Evolutionary conservation across 1,140 invertebrate genomes (phyloP).

Genomic region (Periplaneta americana): DNA sequence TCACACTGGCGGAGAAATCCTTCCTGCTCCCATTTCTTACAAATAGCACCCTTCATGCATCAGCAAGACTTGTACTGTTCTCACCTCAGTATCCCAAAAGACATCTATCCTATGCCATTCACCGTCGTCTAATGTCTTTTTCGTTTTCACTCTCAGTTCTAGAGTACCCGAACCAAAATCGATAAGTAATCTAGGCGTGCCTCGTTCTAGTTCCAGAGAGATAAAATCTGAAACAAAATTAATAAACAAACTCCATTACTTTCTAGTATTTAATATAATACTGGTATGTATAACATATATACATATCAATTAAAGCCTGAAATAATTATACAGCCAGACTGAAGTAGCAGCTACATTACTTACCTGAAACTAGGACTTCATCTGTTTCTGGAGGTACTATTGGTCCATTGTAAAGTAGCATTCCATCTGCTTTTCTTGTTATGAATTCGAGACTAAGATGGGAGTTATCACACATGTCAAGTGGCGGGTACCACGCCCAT

Average conservation of each 20-base stretch:
- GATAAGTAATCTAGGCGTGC: conserved; percentile 82
- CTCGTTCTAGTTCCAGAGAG: conserved; percentile 84
- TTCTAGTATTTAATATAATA: no score
- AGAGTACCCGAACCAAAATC: conserved; percentile 94
- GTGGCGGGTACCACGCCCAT: conserved; percentile 92
- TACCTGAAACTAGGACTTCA: conserved; percentile 77
- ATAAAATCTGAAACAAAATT: conserved; percentile 68
- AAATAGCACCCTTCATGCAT: no score
- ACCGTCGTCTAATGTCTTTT: conserved; percentile 82
- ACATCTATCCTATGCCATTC: conserved; percentile 95
- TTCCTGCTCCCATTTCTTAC: no score
- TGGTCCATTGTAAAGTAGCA: conserved; percentile 95
- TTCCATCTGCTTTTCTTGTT: conserved; percentile 81
- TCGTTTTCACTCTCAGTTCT: conserved; percentile 82
- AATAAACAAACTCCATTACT: no score
- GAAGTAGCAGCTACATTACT: background rate
- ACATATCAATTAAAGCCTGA: no score
- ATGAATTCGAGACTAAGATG: conserved; percentile 94
- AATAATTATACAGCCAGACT: background rate
- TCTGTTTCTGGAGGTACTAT: conserved; percentile 86
- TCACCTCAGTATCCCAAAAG: conserved; percentile 86
- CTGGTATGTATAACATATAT: no score
- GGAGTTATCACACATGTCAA: conserved; percentile 94
- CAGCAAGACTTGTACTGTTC: no score
- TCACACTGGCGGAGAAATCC: no score